Evolutionary conservation across 2,797 vertebrate genomes (phyloP).

Genomic region (Trematomus bernacchii): DNA sequence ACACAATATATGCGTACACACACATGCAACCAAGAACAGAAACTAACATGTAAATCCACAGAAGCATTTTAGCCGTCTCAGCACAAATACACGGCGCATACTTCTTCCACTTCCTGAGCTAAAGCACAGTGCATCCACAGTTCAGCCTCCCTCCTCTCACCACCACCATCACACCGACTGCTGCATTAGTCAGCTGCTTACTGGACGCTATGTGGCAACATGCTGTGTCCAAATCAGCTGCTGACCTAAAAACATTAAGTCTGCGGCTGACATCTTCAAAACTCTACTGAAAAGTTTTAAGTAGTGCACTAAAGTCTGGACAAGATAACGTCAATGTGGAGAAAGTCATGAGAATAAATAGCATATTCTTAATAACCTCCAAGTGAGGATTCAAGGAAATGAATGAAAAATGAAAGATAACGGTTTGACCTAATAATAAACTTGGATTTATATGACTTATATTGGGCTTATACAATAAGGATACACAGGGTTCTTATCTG

Average conservation of each 20-base stretch:
- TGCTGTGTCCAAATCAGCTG: slow-evolving; percentile 46
- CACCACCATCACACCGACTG: slow-evolving; percentile 19
- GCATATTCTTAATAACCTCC: background rate
- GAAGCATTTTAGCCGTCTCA: slow-evolving; percentile 45
- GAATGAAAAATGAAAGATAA: background rate
- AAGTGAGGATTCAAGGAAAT: background rate
- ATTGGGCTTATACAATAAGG: background rate
- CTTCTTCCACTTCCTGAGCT: slow-evolving; percentile 67
- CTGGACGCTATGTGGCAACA: slow-evolving; percentile 51
- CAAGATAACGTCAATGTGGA: background rate
- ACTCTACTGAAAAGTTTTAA: background rate
- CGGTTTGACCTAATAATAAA: background rate
- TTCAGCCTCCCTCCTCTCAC: slow-evolving; percentile 46
- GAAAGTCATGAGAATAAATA: background rate
- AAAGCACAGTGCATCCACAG: slow-evolving; percentile 63
- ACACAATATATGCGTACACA: background rate
- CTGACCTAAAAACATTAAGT: slow-evolving; percentile 36
- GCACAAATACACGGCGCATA: slow-evolving; percentile 54
- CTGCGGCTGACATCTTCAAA: slow-evolving; percentile 26
- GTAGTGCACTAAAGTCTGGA: background rate
- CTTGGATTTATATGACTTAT: background rate
- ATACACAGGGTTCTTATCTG: background rate
- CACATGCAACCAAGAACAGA: background rate
- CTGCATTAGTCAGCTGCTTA: slow-evolving; percentile 58
- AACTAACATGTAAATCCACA: slow-evolving; percentile 24